Percentiles rank a stretch among this genome's conserved stretches.
phyloP scores from a whole-genome alignment of 2,797 vertebrate species.

The Hemitrygon akajei region DNA sequence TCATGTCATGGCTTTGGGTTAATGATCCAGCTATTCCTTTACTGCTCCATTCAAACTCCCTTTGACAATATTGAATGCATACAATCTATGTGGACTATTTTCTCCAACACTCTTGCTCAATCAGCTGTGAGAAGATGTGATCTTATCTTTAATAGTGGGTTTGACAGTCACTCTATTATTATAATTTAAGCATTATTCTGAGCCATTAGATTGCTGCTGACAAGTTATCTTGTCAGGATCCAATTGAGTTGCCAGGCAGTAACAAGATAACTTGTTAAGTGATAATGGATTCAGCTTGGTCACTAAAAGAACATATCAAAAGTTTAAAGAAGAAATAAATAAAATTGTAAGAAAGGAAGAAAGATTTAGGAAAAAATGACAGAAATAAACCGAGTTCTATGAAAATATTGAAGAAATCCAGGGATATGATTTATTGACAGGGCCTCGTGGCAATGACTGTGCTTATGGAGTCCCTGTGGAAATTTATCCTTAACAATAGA shows the following conservation, averaged over 20 bases:
- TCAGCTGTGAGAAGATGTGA: slow-evolving; percentile 5
- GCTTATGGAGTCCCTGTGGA: neutral
- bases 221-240: slow-evolving; percentile 27
- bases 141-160: neutral
- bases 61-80: neutral
- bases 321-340: neutral
- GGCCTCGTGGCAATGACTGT: too few species aligned
- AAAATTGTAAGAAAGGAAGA: neutral
- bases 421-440: neutral
- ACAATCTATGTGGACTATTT: neutral
- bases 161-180: slow-evolving; percentile 21
- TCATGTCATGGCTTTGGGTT: neutral
- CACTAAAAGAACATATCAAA: neutral
- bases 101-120: neutral
- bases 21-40: neutral
- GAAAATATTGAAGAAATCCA: neutral
- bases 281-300: neutral
- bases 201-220: slow-evolving; percentile 14
- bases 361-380: neutral
- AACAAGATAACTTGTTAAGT: slow-evolving; percentile 26
- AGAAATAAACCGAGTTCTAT: neutral
- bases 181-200: slow-evolving; percentile 29
- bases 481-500: too few species aligned
- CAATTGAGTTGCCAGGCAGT: slow-evolving; percentile 19
- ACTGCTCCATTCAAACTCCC: neutral